Evolutionary conservation across 2,888 invertebrate species (phyloP).

Genomic region (Stenurella melanura): DNA sequence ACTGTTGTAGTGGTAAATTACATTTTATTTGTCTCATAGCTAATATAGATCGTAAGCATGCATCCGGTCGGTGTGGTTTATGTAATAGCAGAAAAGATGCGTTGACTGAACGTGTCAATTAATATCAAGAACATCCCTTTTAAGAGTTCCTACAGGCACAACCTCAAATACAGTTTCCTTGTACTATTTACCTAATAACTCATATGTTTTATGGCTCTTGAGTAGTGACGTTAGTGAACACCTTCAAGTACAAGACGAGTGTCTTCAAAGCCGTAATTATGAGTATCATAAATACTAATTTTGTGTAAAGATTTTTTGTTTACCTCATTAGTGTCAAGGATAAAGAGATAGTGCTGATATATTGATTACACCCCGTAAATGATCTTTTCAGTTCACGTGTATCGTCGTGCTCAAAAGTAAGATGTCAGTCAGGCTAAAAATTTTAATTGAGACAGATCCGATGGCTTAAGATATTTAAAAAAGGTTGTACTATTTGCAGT

Average conservation of each 20-base stretch:
- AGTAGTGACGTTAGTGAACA: slow-evolving; percentile 26
- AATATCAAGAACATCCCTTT: background rate
- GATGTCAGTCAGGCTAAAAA: background rate
- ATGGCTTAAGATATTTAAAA: too few relatives aligned
- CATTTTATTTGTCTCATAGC: too few relatives aligned
- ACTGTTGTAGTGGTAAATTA: too few relatives aligned
- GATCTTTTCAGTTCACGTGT: background rate
- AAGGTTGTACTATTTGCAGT: too few relatives aligned
- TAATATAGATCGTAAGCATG: background rate
- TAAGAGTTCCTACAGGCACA: background rate
- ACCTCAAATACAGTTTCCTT: slow-evolving; percentile 1
- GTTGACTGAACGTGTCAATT: background rate
- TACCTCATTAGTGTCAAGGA: slow-evolving; percentile 34
- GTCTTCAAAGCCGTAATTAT: slow-evolving; percentile 22
- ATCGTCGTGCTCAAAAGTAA: background rate
- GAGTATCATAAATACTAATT: slow-evolving; percentile 15
- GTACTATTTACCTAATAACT: slow-evolving; percentile 21
- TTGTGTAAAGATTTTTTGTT: slow-evolving; percentile 31
- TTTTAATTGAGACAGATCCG: background rate
- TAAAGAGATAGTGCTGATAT: slow-evolving; percentile 28
- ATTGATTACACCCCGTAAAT: slow-evolving; percentile 30
- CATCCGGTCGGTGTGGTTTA: background rate
- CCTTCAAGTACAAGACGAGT: slow-evolving; percentile 18
- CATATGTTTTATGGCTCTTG: slow-evolving; percentile 22
- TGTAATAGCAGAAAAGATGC: background rate